Base-by-base conservation (phyloP, 2,797 vertebrate genomes). In the Aulostomus chinensis region DNA sequence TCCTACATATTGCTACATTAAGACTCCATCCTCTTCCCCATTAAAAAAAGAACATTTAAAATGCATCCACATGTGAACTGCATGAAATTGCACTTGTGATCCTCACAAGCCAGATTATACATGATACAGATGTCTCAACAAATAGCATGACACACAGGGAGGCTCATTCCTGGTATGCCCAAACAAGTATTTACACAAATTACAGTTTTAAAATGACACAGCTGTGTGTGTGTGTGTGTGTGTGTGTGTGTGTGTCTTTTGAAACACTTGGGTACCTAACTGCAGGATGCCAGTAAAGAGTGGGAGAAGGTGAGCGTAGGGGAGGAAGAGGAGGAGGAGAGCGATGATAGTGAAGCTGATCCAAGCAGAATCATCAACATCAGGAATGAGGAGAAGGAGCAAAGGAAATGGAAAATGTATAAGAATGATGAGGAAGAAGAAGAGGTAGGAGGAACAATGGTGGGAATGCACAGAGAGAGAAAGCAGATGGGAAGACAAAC, bases 171-270 rank as follows among this genome's bases (percentile, higher is more conserved):
- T 21, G 25, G 26, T 50, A 17, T 24, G 29, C 40, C 9, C 15
- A 12, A 46, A 22, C 12, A 18, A 17, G 9, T 31, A 20, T 39
- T 38, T 45, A 53, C 16, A 51, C 48, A 68, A 72, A 64, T 68
- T 33, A 63, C 55, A 49, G 31, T 53, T 74, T 58, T 50, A 42
- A 69, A 68, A 76, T 36, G 10, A 67, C 46, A 58, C 68, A 72
- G 71, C 55, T 73, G 55, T 68, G 49, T 14, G 47, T 40, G 49
- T 38, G 26, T 9, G 25, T 50, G 54, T 52, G 21, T 33, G 35
- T 25, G 34, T 28, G 45, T 0, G 26, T 10, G 36, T 30, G 13
- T 22, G 11, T 32, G 41, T n/a, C n/a, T n/a, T n/a, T n/a, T n/a
- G n/a, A n/a, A n/a, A n/a, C n/a, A n/a, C n/a, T n/a, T n/a, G n/a